A percentile compares a stretch with the other conserved stretches of the same genome.
These are phyloP conservation scores for Nansenia antarctica DNA, from an alignment of 2,113 vertebrate species.

Conservation along the genomic window DNA sequence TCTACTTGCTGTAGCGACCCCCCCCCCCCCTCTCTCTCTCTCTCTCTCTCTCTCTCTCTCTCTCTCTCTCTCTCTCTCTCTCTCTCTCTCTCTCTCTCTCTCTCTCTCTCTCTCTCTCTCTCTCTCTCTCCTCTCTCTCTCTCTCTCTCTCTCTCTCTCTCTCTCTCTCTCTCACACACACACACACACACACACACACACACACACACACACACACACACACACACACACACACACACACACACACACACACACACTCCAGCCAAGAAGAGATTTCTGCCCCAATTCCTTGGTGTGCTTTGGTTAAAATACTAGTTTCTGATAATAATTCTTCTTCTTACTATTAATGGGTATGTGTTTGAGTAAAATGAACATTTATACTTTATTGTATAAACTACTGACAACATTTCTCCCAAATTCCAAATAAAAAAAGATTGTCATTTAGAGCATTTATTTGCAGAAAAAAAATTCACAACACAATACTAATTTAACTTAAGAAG, in stretches of 20 bases:
- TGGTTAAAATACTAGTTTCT: slow-evolving; percentile 15
- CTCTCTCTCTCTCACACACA: not conserved
- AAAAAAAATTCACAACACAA: no score
- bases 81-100: slow-evolving; percentile 4
- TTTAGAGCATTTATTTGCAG: no score
- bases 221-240: slow-evolving; percentile 21
- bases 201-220: slow-evolving; percentile 13
- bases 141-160: not conserved
- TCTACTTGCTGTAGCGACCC: not conserved
- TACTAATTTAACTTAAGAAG: no score
- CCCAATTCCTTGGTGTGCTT: slow-evolving; percentile 46
- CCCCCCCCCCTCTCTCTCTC: not conserved
- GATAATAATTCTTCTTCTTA: no score
- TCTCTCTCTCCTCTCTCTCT: not conserved
- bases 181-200: slow-evolving; percentile 5
- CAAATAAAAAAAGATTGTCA: no score
- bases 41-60: slow-evolving; percentile 4
- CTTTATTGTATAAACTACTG: no score
- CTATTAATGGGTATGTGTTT: no score
- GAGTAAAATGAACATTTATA: no score
- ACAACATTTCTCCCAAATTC: no score
- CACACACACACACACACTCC: slow-evolving; percentile 5
- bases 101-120: not conserved
- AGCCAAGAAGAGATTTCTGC: slow-evolving; percentile 3
- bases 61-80: slow-evolving; percentile 10